Evolutionary conservation across 2,888 invertebrate genomes (phyloP), one percentile per base, ranked within the genome.

Genomic region (Hesperia comma): DNA sequence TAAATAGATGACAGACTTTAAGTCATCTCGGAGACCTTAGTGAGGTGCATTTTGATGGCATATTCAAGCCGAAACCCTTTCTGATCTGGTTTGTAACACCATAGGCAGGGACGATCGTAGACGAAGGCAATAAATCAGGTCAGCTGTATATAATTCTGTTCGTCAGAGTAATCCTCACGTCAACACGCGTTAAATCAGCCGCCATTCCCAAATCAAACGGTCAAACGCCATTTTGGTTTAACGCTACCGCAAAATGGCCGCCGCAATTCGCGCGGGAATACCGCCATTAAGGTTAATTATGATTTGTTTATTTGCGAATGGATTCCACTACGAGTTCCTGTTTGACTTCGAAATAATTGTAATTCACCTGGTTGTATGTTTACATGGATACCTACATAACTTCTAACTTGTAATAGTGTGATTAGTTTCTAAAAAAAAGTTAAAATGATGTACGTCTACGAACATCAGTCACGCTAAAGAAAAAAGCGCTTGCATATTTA

Each of bases 241-340:
- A 74, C 69, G 69, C 68, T 72, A 73, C 86, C 85, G 74, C 87
- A 82, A 82, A 87, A 86, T 87, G 85, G 85, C 77, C 51, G 77
- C 78, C 71, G 72, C 67, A 68, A 62, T 63, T 68, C 62, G 66
- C 70, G 15, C 60, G 53, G 46, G 37, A 57, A 61, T 54, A 53
- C 46, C 40, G 40, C 66, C 51, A 55, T 66, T 58, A 64, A 53
- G 51, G 64, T 64, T 64, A 64, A 64, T 64, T 64, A 64, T 64
- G 64, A 64, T 64, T 58, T 64, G 64, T 64, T 64, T 64, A 64
- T 64, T 64, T 64, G 64, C 58, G 32, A 58, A 58, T 53, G 64
- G 64, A 64, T 64, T 58, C 53, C 26, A 41, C 51, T 41, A 46
- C 17, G 41, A 43, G 40, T 32, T n/a, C 26, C 32, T 57, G 43